Conservation (phyloP, 2,888 invertebrate species). For the Athripsodes cinereus region DNA sequence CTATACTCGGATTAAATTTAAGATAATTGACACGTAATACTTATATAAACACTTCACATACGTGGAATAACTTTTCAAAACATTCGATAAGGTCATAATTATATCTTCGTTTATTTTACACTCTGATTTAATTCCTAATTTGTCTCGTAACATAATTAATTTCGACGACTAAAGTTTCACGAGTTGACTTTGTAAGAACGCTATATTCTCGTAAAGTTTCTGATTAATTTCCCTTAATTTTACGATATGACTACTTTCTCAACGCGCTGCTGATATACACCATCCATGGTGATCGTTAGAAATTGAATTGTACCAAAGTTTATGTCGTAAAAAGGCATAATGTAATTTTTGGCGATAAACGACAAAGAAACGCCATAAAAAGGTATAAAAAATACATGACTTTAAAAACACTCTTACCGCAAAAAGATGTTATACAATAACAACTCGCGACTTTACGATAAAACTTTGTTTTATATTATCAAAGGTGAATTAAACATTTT, state of each 20-base stretch:
- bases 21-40: too few relatives aligned
- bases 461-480: too few relatives aligned
- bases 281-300: background rate
- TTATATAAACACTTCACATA: too few relatives aligned
- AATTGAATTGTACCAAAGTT: background rate
- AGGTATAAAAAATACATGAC: too few relatives aligned
- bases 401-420: too few relatives aligned
- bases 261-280: background rate
- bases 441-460: too few relatives aligned
- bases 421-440: too few relatives aligned
- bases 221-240: background rate
- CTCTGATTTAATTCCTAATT: background rate
- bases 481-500: too few relatives aligned
- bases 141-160: background rate
- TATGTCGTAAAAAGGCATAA: background rate
- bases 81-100: too few relatives aligned
- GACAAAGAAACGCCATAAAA: background rate
- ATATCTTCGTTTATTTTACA: background rate
- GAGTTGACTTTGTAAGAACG: background rate
- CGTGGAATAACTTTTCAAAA: too few relatives aligned
- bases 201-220: background rate
- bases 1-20: too few relatives aligned
- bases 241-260: background rate
- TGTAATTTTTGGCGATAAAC: background rate
- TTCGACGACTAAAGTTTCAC: background rate